Conservation (phyloP, 2,797 vertebrate genomes). For the Danio kyathit region DNA sequence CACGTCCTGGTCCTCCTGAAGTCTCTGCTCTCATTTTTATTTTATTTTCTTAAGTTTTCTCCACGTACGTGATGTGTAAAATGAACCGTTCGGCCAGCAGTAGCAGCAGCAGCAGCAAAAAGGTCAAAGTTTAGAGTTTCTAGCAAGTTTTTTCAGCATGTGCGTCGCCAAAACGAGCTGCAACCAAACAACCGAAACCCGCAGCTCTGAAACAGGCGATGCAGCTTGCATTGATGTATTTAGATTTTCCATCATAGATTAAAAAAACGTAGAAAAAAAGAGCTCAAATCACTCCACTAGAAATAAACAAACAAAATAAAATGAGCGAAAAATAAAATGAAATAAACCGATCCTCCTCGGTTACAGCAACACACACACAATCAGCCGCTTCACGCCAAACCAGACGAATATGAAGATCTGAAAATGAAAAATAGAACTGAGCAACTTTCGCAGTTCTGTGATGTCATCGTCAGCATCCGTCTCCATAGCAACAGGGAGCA, state of each 20-base stretch:
- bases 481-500: constrained; percentile 46
- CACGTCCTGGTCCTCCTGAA: constrained; percentile 51
- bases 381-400: constrained; percentile 39
- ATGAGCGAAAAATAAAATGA: constrained; percentile 47
- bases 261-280: constrained; percentile 65
- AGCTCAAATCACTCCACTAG: constrained; percentile 65
- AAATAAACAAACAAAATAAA: constrained; percentile 59
- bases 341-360: constrained; percentile 32
- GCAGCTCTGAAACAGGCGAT: constrained; percentile 50
- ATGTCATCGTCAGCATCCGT: constrained; percentile 18
- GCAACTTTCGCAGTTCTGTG: constrained; percentile 51
- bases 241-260: constrained; percentile 66
- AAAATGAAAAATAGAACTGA: constrained; percentile 55
- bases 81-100: constrained; percentile 62
- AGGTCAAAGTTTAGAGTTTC: constrained; percentile 65
- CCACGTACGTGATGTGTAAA: constrained; percentile 54
- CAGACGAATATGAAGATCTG: constrained; percentile 34
- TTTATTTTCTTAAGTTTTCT: constrained; percentile 42
- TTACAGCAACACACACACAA: constrained; percentile 42
- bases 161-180: constrained; percentile 55
- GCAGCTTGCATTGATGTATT: constrained; percentile 66
- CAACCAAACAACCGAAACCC: constrained; percentile 54
- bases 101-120: constrained; percentile 68
- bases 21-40: constrained; percentile 27
- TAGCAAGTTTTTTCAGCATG: constrained; percentile 34